These are phyloP conservation scores for Pachyrhynchus sulphureomaculatus DNA, from an alignment of 1,140 invertebrate species.

Conservation along the genomic window DNA sequence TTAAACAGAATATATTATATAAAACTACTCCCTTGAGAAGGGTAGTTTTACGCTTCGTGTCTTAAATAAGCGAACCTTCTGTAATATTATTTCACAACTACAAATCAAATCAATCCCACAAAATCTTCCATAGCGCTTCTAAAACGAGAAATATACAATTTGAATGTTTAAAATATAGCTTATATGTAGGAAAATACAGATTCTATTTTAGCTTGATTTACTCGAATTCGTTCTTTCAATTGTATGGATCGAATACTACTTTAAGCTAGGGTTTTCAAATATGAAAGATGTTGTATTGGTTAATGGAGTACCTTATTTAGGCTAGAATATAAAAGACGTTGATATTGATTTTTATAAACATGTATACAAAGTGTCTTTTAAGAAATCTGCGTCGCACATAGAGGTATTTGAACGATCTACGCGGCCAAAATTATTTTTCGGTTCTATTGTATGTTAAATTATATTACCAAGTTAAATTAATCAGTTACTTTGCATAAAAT, in stretches of 20 bases:
- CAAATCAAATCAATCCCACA: conserved; percentile 33
- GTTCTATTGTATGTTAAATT: too few relatives aligned
- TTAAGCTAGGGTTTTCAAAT: conserved; percentile 4
- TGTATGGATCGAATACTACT: conserved; percentile 11
- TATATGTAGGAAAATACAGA: conserved; percentile 23
- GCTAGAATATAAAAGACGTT: background rate
- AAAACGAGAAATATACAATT: conserved; percentile 28
- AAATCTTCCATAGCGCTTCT: conserved; percentile 25
- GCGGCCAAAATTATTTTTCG: too few relatives aligned
- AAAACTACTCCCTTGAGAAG: conserved; percentile 21
- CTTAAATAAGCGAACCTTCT: conserved; percentile 24
- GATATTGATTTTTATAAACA: conserved; percentile 8
- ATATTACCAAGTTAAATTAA: too few relatives aligned
- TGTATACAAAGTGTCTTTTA: too few relatives aligned
- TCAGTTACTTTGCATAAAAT: too few relatives aligned
- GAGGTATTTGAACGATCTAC: too few relatives aligned
- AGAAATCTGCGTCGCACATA: too few relatives aligned
- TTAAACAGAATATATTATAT: conserved; percentile 28
- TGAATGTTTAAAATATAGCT: conserved; percentile 31
- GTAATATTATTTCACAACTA: conserved; percentile 33
- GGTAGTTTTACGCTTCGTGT: conserved; percentile 24
- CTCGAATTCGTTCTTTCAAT: conserved; percentile 26
- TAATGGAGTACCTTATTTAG: conserved; percentile 12
- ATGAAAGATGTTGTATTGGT: conserved; percentile 23
- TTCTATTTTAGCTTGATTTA: conserved; percentile 26